A percentile compares a stretch with the other conserved stretches of the same genome.
Evolutionary conservation across 2,888 invertebrate genomes (phyloP).

Genomic region (Melipona beecheii): DNA sequence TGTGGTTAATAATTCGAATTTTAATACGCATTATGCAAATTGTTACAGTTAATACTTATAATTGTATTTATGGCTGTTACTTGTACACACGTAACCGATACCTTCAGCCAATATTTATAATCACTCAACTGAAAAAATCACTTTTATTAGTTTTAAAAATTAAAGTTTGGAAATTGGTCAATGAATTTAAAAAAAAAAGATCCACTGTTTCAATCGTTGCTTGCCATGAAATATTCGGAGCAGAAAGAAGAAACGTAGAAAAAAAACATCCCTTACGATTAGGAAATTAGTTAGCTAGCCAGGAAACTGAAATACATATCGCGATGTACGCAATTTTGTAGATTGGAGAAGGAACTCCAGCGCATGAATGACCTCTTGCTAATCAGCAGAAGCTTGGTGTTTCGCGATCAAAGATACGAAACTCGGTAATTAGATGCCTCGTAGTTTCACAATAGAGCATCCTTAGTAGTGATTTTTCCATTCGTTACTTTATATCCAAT

Average conservation of each 20-base stretch:
- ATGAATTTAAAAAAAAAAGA: too few relatives aligned
- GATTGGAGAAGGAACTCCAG: conserved; percentile 80
- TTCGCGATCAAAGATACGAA: conserved; percentile 49
- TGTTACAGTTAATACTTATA: too few relatives aligned
- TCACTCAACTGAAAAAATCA: too few relatives aligned
- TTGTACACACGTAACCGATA: too few relatives aligned
- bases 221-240: neutral
- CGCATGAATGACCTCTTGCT: conserved; percentile 71
- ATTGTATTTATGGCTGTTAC: too few relatives aligned
- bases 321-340: conserved; percentile 73
- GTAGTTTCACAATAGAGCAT: conserved; percentile 37
- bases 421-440: conserved; percentile 64
- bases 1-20: neutral
- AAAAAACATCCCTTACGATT: too few relatives aligned
- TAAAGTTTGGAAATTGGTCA: too few relatives aligned
- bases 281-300: neutral
- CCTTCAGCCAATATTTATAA: too few relatives aligned
- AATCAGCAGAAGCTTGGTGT: conserved; percentile 67
- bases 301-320: conserved; percentile 31
- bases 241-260: too few relatives aligned
- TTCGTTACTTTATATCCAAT: conserved; percentile 22
- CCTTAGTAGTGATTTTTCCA: conserved; percentile 24
- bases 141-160: too few relatives aligned
- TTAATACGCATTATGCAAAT: neutral
- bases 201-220: neutral